Base-by-base conservation (phyloP, 2,797 vertebrate genomes). In the Neopelma chrysocephalum region DNA sequence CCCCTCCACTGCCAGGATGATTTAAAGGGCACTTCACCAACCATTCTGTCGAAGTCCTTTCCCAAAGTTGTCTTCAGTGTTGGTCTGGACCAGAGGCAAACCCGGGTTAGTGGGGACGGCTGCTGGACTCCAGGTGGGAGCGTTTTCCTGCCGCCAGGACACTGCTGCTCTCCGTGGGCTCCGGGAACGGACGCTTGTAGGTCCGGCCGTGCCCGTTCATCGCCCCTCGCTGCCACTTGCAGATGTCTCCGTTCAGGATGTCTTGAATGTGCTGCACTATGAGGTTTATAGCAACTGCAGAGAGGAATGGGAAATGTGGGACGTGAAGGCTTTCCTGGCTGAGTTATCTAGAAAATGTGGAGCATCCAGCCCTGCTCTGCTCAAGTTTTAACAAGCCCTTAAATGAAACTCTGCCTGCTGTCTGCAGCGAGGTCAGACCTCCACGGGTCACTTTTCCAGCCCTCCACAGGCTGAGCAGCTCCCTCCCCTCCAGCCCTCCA, bases 241-340 rank as follows among this genome's bases (percentile, higher is more conserved):
- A 99, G 97, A 99, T 98, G 96, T 99, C 99, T 0, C 99, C 99
- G 0, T 97, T 99, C 11, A 99, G 98, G 88, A 99, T 99, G 97
- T 99, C 99, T 80, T 99, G 99, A 75, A 99, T 99, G 97, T 99
- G 99, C 97, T 99, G 99, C 75, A 99, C 99, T 1, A 99, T 99
- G 82, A 99, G 98, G 98, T 99, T 99, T 95, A 99, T 99, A 69
- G 99, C 99, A 76, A 99, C 99, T 99, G 97, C 7, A 3, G 61
- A 40, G 81, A 76, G 69, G 17, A 94, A 83, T 0, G 4, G 62
- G 36, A 48, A 58, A 51, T 2, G 34, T 0, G 29, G 40, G 26
- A 43, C 23, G 4, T 0, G 4, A 14, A 22, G 15, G 60, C 9
- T 23, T 36, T 75, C 32, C 60, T 12, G 25, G 82, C 10, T 1